phyloP scores from a whole-genome alignment of 2,888 invertebrate genomes.

The Callyntrura sp. region DNA sequence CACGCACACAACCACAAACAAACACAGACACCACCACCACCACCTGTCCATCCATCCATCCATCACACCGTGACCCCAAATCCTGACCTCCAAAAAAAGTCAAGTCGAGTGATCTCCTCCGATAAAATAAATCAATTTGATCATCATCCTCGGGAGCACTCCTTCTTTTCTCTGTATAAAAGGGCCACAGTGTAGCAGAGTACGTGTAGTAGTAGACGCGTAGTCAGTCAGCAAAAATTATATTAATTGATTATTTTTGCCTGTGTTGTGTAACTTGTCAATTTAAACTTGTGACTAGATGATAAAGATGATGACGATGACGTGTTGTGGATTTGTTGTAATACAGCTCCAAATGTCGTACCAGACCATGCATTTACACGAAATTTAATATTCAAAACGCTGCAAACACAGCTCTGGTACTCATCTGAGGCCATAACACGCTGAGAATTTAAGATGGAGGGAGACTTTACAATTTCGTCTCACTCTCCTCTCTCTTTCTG shows the following conservation, averaged over 20 bases:
- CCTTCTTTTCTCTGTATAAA: conserved; percentile 9
- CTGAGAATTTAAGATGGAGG: conserved; percentile 20
- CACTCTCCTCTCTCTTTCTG: background rate
- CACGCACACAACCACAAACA: conserved; percentile 44
- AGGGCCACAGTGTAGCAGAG: conserved; percentile 23
- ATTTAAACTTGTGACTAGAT: conserved; percentile 30
- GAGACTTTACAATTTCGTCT: conserved; percentile 24
- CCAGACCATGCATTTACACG: conserved; percentile 99
- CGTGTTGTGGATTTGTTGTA: conserved; percentile 66
- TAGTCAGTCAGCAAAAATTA: conserved; percentile 2
- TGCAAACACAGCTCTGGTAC: conserved; percentile 99
- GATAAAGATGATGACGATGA: conserved; percentile 19
- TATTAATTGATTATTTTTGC: conserved; percentile 25
- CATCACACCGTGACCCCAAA: conserved; percentile 56
- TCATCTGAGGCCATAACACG: conserved; percentile 88
- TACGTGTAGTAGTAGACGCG: background rate
- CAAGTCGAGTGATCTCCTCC: conserved; percentile 37
- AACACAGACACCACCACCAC: conserved; percentile 35
- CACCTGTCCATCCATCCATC: conserved; percentile 40
- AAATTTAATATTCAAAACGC: conserved; percentile 86
- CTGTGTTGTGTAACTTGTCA: conserved; percentile 16
- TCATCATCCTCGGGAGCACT: conserved; percentile 55
- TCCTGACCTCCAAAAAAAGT: conserved; percentile 45
- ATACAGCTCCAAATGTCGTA: conserved; percentile 91
- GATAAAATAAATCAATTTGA: conserved; percentile 34